Evolutionary conservation across 2,113 vertebrate species (phyloP), one percentile per base, ranked within the genome.

Genomic region (Apodemus speciosus): DNA sequence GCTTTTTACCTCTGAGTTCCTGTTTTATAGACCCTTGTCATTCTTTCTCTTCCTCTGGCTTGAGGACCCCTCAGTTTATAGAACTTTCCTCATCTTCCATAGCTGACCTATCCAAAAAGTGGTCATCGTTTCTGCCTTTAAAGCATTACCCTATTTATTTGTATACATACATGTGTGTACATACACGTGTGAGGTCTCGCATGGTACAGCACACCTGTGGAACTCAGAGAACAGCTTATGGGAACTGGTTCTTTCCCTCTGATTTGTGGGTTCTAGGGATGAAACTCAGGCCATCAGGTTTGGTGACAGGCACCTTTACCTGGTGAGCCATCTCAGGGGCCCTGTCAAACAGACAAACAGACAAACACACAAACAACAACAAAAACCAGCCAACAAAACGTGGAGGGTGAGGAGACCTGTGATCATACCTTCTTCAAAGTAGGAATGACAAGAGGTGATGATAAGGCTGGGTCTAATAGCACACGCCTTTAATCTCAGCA

Each of bases 51-150:
- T 53, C 3, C 23, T 62, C 43, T 53, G 56, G n/a, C 38, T 30
- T 60, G 88, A 40, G 79, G 49, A 21, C 11, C 2, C 23, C n/a
- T 64, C 10, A 40, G 51, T 5, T 15, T 23, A 2, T 15, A 51
- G 32, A 51, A 8, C 2, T 66, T 30, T 64, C 13, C 9, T 90
- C 40, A 4, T 58, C n/a, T 51, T 84, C 46, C 49, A 9, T 64
- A 69, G 73, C 46, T 95, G 85, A 69, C 43, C 53, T 92, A 56
- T 56, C 56, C 38, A 79, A 95, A 53, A 68, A 84, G 16, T 30
- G 53, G 14, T 15, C 76, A 80, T 30, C 38, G 35, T 92, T 76
- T 80, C 84, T 73, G 30, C 16, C 9, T 95, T 3, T n/a, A 83
- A 83, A 62, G 9, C 16, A 43, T 30, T 62, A 38, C 38, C 32